Conservation (phyloP, 1,140 invertebrate genomes). For the Alviniconcha marisindica region DNA sequence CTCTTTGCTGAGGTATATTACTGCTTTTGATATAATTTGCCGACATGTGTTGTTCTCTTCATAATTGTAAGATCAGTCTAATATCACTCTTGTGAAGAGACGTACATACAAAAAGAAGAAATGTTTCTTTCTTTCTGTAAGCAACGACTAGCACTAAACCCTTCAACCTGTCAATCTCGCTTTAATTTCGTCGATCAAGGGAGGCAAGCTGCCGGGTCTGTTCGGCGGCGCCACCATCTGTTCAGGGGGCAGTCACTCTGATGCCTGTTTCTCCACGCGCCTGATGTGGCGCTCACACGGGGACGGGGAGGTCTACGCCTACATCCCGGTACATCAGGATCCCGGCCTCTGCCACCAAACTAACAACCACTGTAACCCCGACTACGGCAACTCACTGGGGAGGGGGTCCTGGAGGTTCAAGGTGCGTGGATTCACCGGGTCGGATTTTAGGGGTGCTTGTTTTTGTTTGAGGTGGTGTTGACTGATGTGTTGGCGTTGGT, state of each 20-base stretch:
- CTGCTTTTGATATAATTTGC: no score
- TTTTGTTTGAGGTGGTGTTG: no score
- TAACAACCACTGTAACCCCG: constrained; percentile 31
- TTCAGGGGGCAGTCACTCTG: constrained; percentile 40
- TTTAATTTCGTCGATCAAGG: constrained; percentile 39
- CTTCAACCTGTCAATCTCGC: no score
- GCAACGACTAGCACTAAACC: not conserved
- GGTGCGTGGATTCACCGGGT: no score
- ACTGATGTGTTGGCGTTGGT: no score
- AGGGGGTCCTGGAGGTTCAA: not conserved
- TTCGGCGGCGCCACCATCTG: constrained; percentile 36
- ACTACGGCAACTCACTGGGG: constrained; percentile 40
- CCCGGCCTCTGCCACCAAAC: constrained; percentile 32
- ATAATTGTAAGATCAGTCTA: no score
- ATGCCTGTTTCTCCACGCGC: constrained; percentile 46
- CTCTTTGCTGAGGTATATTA: no score
- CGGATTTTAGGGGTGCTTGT: no score
- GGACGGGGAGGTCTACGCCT: constrained; percentile 43
- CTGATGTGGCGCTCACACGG: constrained; percentile 43
- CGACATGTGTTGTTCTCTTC: no score
- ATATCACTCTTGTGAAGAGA: no score
- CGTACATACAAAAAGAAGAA: no score
- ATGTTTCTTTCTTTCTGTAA: no score
- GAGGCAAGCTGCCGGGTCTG: constrained; percentile 39
- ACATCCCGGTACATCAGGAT: constrained; percentile 4